Evolutionary conservation across 2,113 vertebrate genomes (phyloP).

Genomic region (Antechinus flavipes): DNA sequence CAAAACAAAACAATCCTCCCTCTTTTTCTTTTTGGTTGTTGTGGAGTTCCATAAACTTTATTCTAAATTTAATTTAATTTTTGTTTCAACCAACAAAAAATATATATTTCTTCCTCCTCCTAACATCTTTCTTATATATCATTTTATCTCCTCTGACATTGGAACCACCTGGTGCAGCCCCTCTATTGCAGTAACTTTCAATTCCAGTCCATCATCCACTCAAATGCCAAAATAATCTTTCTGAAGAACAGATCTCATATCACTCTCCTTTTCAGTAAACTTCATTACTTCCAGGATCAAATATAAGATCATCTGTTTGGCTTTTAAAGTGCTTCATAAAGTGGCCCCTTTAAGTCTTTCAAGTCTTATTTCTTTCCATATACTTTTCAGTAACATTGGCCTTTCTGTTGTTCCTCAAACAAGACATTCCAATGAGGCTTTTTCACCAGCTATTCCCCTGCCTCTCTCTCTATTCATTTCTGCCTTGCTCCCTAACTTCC

Average conservation of each 20-base stretch:
- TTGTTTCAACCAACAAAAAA: neutral
- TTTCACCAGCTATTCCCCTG: neutral
- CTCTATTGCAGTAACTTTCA: neutral
- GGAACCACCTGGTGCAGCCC: neutral
- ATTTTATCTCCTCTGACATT: neutral
- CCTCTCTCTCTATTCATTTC: neutral
- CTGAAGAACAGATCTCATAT: neutral
- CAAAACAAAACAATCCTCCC: neutral
- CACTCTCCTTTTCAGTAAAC: neutral
- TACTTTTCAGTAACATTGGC: neutral
- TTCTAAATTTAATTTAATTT: neutral
- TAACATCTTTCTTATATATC: neutral
- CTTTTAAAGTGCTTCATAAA: neutral
- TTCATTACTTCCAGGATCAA: neutral
- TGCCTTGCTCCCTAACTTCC: neutral
- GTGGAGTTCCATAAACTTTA: neutral
- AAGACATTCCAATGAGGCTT: neutral
- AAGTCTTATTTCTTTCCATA: neutral
- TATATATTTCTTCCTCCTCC: neutral
- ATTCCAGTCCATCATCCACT: neutral
- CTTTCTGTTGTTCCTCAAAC: neutral
- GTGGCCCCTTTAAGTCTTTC: neutral
- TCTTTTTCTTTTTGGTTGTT: neutral
- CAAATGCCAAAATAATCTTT: neutral
- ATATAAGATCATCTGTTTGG: neutral